These are phyloP conservation scores for Asobara japonica DNA, from an alignment of 1,140 invertebrate genomes.

Conservation along the genomic window DNA sequence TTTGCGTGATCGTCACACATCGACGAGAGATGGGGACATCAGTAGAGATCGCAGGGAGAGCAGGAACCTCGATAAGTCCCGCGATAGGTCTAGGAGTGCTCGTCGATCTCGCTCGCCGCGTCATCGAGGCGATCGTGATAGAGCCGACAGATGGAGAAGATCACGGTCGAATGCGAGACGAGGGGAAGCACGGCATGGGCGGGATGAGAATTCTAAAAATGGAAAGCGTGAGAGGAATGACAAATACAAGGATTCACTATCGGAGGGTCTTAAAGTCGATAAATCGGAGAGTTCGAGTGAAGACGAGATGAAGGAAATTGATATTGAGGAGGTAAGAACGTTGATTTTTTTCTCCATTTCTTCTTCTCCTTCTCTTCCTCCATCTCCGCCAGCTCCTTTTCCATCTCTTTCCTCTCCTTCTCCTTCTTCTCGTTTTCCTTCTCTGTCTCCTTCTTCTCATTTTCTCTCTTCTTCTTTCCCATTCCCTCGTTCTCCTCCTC, in stretches of 20 bases:
- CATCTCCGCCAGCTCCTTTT: no score
- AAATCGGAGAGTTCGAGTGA: conserved; percentile 70
- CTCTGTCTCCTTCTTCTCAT: no score
- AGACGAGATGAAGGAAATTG: conserved; percentile 79
- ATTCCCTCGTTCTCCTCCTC: no score
- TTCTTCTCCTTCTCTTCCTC: no score
- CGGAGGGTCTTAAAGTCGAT: conserved; percentile 78
- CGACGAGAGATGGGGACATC: conserved; percentile 42
- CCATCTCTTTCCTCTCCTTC: no score
- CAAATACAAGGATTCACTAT: conserved; percentile 85
- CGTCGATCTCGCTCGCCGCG: conserved; percentile 58
- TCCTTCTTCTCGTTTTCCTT: no score
- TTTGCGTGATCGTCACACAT: conserved; percentile 18
- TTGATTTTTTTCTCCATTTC: no score
- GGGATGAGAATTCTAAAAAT: conserved; percentile 60
- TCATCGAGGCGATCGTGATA: conserved; percentile 48
- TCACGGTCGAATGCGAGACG: conserved; percentile 57
- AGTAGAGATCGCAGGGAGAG: conserved; percentile 46
- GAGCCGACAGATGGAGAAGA: conserved; percentile 52
- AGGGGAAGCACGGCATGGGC: conserved; percentile 52
- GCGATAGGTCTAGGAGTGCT: conserved; percentile 49
- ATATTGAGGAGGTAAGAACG: conserved; percentile 84
- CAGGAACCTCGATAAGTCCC: conserved; percentile 50
- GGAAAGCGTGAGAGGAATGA: conserved; percentile 68
- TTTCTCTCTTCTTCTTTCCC: no score